A percentile compares a stretch with the other conserved stretches of the same genome.
Conservation (phyloP, 2,888 invertebrate genomes). For the Tyria jacobaeae region DNA sequence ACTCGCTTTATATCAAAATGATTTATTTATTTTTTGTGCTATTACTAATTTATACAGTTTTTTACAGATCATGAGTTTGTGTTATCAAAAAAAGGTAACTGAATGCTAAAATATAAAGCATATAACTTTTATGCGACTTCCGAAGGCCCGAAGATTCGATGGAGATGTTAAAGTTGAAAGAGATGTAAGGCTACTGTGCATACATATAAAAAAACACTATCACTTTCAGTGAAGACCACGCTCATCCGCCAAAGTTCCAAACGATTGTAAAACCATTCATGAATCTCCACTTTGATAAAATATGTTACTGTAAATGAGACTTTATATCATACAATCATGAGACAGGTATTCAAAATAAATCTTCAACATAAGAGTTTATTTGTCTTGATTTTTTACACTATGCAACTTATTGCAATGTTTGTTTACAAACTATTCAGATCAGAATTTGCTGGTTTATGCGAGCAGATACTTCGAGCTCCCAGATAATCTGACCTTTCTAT, state of each 20-base stretch:
- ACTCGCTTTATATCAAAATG: too few relatives aligned
- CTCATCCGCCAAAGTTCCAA: slow-evolving; percentile 32
- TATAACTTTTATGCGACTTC: slow-evolving; percentile 46
- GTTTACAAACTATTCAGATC: too few relatives aligned
- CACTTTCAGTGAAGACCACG: slow-evolving; percentile 25
- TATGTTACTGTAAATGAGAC: too few relatives aligned
- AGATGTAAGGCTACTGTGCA: slow-evolving; percentile 39
- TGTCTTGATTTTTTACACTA: too few relatives aligned
- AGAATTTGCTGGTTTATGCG: too few relatives aligned
- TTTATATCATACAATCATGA: too few relatives aligned
- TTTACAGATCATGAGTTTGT: slow-evolving; percentile 28
- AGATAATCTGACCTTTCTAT: too few relatives aligned
- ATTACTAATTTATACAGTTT: background rate
- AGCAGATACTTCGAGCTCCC: too few relatives aligned
- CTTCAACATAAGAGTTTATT: too few relatives aligned
- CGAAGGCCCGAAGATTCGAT: slow-evolving; percentile 34
- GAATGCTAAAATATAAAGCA: slow-evolving; percentile 40
- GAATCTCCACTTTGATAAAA: background rate
- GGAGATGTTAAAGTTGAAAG: slow-evolving; percentile 44
- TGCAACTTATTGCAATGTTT: too few relatives aligned
- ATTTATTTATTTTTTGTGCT: too few relatives aligned
- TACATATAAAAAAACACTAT: slow-evolving; percentile 37
- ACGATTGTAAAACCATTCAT: slow-evolving; percentile 14
- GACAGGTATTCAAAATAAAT: too few relatives aligned
- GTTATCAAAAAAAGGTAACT: slow-evolving; percentile 42